phyloP scores from a whole-genome alignment of 2,888 invertebrate genomes.

The Drosophila basisetae region DNA sequence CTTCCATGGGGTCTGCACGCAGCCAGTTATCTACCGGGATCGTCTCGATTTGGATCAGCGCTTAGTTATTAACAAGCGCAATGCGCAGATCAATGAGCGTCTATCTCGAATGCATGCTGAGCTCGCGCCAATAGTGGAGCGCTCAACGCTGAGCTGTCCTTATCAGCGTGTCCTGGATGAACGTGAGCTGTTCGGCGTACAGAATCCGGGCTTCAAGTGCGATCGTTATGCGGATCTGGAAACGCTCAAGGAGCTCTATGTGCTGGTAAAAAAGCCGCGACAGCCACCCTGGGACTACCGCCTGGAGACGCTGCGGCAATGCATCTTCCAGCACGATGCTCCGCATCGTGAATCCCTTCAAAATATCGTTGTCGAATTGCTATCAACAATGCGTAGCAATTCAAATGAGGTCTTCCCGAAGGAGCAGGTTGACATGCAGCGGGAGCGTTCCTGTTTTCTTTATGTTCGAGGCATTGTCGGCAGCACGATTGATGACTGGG shows the following conservation, averaged over 20 bases:
- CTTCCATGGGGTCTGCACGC: slow-evolving; percentile 64
- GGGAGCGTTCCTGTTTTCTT: slow-evolving; percentile 58
- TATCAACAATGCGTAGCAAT: slow-evolving; percentile 51
- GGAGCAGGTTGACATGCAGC: slow-evolving; percentile 43
- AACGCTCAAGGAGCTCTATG: slow-evolving; percentile 54
- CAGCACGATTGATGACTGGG: slow-evolving; percentile 74
- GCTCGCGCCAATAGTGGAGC: slow-evolving; percentile 53
- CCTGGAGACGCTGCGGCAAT: slow-evolving; percentile 35
- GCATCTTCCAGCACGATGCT: slow-evolving; percentile 30
- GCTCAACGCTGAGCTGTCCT: slow-evolving; percentile 44
- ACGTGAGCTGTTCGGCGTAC: slow-evolving; percentile 57
- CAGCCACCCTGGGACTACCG: slow-evolving; percentile 61
- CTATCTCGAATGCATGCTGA: slow-evolving; percentile 43
- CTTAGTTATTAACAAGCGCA: slow-evolving; percentile 51
- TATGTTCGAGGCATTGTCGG: slow-evolving; percentile 73
- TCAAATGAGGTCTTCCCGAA: slow-evolving; percentile 36
- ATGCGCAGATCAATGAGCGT: slow-evolving; percentile 8
- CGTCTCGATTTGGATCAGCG: slow-evolving; percentile 50
- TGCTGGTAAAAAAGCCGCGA: slow-evolving; percentile 62
- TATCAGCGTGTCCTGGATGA: slow-evolving; percentile 61
- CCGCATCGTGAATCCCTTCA: slow-evolving; percentile 43
- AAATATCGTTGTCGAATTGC: slow-evolving; percentile 30
- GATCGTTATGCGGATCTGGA: slow-evolving; percentile 64
- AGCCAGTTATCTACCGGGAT: slow-evolving; percentile 42
- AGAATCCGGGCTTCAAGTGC: slow-evolving; percentile 57